Percentiles rank a stretch among this genome's conserved stretches.
These are phyloP conservation scores for Pseudopipra pipra DNA, from an alignment of 2,113 vertebrate species.

Conservation along the genomic window DNA sequence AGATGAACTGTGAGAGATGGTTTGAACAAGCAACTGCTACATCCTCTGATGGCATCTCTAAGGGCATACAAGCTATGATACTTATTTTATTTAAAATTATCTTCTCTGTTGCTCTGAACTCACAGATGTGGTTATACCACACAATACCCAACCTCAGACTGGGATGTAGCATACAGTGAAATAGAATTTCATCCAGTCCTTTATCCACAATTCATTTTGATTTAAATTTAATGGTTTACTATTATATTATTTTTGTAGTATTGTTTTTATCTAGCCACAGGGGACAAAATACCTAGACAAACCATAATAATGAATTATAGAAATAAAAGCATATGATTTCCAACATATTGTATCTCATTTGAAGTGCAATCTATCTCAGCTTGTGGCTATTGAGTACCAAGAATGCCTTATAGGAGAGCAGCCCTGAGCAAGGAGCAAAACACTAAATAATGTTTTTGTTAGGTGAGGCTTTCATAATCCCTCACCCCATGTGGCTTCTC, in stretches of 20 bases:
- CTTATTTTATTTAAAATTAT: not conserved
- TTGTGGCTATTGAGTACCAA: not conserved
- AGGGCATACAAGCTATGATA: not conserved
- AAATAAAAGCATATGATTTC: not conserved
- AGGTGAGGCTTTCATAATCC: not conserved
- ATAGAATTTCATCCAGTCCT: not conserved
- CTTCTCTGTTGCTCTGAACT: not conserved
- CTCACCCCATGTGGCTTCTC: not conserved
- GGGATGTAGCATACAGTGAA: not conserved
- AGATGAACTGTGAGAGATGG: not conserved
- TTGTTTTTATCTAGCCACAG: not conserved
- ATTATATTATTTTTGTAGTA: not conserved
- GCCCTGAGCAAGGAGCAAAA: not conserved
- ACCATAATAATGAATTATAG: not conserved
- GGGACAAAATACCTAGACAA: not conserved
- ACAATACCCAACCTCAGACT: rapidly evolving
- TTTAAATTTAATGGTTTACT: not conserved
- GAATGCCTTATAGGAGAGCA: not conserved
- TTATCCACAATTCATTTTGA: not conserved
- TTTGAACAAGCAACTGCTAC: not conserved
- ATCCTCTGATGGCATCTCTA: not conserved
- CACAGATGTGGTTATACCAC: not conserved
- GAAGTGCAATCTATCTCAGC: not conserved
- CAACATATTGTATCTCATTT: not conserved
- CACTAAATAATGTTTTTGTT: not conserved